phyloP scores from a whole-genome alignment of 1,140 invertebrate genomes.

The Drosophila truncata region DNA sequence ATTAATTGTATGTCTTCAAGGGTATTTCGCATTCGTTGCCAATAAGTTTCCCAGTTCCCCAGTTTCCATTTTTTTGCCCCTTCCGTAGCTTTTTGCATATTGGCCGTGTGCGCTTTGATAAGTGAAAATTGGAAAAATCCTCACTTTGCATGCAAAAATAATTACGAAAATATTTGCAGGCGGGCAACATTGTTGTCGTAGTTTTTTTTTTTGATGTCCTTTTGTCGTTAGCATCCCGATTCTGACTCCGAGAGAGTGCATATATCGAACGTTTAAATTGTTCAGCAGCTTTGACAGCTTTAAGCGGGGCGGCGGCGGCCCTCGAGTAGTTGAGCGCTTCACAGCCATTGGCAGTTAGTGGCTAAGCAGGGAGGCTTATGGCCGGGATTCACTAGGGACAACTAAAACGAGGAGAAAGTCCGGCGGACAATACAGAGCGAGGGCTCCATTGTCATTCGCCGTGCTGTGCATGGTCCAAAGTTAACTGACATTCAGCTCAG shows the following conservation, averaged over 20 bases:
- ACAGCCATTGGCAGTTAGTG: conserved; percentile 60
- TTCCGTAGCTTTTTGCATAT: conserved; percentile 65
- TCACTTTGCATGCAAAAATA: conserved; percentile 82
- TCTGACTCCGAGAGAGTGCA: neutral
- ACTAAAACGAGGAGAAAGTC: conserved; percentile 13
- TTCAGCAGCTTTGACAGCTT: conserved; percentile 74
- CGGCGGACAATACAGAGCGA: conserved; percentile 43
- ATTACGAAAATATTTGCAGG: conserved; percentile 79
- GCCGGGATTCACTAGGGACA: conserved; percentile 14
- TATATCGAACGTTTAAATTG: conserved; percentile 74
- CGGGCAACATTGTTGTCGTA: conserved; percentile 30
- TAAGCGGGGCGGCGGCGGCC: conserved; percentile 55
- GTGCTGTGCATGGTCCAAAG: conserved; percentile 54
- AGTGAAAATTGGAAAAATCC: conserved; percentile 84
- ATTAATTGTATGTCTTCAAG: neutral
- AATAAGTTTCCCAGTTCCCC: neutral
- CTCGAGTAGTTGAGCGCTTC: conserved; percentile 55
- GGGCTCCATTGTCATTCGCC: conserved; percentile 47
- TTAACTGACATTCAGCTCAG: conserved; percentile 57
- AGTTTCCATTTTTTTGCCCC: conserved; percentile 19
- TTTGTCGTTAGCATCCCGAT: conserved; percentile 22
- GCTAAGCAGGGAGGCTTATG: conserved; percentile 56
- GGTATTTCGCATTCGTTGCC: conserved; percentile 19
- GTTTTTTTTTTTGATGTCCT: conserved; percentile 19
- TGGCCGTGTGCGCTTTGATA: conserved; percentile 80